These are phyloP conservation scores for Epinotia ramella DNA, from an alignment of 2,888 invertebrate species.

Conservation along the genomic window DNA sequence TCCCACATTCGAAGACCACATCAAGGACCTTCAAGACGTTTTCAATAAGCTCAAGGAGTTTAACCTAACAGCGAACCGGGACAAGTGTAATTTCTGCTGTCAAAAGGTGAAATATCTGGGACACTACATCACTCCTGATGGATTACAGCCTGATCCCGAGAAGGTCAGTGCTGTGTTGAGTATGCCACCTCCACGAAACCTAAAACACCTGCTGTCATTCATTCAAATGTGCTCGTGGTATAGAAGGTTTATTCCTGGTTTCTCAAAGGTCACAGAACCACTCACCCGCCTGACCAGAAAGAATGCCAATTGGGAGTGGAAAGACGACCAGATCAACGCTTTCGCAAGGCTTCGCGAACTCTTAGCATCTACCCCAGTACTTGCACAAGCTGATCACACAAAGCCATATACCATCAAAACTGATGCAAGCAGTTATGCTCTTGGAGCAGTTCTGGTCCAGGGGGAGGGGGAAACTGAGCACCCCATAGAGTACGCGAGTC, in stretches of 20 bases:
- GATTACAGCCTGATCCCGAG: too few species aligned
- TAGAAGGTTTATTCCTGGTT: conserved; percentile 5
- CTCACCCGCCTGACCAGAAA: conserved; percentile 12
- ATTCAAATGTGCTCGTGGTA: conserved; percentile 21
- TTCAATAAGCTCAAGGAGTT: too few species aligned
- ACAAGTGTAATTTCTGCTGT: too few species aligned
- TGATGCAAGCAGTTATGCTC: conserved; percentile 31
- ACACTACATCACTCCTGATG: too few species aligned
- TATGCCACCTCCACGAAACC: not conserved
- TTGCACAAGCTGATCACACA: conserved; percentile 41
- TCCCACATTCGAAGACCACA: too few species aligned
- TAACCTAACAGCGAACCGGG: too few species aligned
- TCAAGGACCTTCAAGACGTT: too few species aligned
- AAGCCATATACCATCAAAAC: conserved; percentile 43
- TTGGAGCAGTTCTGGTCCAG: too few species aligned
- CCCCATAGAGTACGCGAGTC: too few species aligned
- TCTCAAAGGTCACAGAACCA: conserved; percentile 1
- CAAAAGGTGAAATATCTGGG: too few species aligned
- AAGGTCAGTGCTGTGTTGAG: too few species aligned
- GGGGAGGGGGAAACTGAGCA: too few species aligned
- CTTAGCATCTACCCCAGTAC: conserved; percentile 38
- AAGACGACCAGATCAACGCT: not conserved
- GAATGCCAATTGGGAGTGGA: not conserved
- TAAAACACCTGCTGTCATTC: conserved; percentile 16
- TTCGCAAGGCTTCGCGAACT: not conserved